Percentiles rank a stretch among this genome's conserved stretches.
These are phyloP conservation scores for Pilophorus perplexus DNA, from an alignment of 2,888 invertebrate genomes.

Conservation along the genomic window DNA sequence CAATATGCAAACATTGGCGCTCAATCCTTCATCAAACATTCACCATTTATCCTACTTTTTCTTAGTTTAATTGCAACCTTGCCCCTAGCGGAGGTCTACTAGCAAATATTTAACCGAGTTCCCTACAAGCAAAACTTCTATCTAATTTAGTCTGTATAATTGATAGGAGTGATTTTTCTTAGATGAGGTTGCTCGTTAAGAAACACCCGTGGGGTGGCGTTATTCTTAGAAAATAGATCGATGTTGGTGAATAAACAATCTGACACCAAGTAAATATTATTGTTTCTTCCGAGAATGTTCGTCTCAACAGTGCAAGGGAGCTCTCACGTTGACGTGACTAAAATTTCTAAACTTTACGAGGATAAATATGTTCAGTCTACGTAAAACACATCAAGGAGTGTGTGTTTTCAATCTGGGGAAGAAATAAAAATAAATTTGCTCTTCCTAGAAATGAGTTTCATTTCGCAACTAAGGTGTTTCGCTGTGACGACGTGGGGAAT, in stretches of 20 bases:
- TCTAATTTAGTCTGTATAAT: constrained; percentile 34
- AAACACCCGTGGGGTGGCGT: not conserved
- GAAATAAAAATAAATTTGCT: no score
- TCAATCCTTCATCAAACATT: constrained; percentile 6
- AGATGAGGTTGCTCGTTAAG: constrained; percentile 28
- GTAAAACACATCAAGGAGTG: no score
- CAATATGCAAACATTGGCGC: constrained; percentile 27
- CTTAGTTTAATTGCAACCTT: constrained; percentile 23
- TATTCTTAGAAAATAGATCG: constrained; percentile 34
- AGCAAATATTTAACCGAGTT: constrained; percentile 26
- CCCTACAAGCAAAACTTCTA: constrained; percentile 19
- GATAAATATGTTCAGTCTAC: no score
- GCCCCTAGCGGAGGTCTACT: not conserved
- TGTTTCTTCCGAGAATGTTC: not conserved
- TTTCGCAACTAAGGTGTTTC: no score
- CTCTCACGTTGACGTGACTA: constrained; percentile 17
- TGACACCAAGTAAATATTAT: constrained; percentile 28
- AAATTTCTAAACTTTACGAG: not conserved
- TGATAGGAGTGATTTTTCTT: constrained; percentile 32
- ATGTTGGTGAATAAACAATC: constrained; percentile 24
- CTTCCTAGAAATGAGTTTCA: no score
- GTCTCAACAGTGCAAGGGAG: not conserved
- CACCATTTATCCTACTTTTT: not conserved
- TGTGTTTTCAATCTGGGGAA: no score
- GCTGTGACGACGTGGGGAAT: no score